Base-by-base conservation (phyloP, 1,140 invertebrate species). In the Stegodyphus mimosarum region DNA sequence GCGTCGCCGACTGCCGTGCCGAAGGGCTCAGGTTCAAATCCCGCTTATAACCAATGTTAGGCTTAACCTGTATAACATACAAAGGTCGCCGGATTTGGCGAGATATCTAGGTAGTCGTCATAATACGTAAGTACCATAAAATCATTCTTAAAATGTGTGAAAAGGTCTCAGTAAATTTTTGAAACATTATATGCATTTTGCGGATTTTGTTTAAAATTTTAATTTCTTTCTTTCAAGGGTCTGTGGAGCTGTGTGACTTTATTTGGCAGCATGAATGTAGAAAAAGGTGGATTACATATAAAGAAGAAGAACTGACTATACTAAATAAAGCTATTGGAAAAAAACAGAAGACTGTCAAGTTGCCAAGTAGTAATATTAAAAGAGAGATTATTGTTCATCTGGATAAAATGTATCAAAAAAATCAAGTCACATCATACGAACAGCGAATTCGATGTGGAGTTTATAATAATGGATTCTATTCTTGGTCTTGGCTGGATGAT, bases 401-500 rank as follows among this genome's bases (percentile, higher is more conserved):
- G 51, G 60, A 86, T 13, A 73, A 71, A 13, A 78, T 86, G 83
- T n/a, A 51, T 51, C 83, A 78, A 53, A 73, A 17, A 53, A 64
- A 79, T 73, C n/a, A 86, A 63, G 33, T 33, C 33, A 17, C 67
- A 64, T 10, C 6, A 11, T 79, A 67, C 53, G 76, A 78, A 72
- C 67, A 79, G 67, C 66, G 50, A 49, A 79, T 86, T 72, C 67
- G 83, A 51, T 78, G 75, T 48, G 15, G 63, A 49, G 33, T 73
- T 10, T 64, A 4, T 66, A 51, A 64, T 78, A 52, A 53, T 64
- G 83, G 18, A 33, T 78, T 49, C 50, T 72, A 9, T 79, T 13
- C 67, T 10, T 86, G 83, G 83, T 60, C 66, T 52, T 86, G 83
- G 83, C 72, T 64, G 64, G 67, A 86, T 79, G 66, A 53, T n/a